phyloP scores from a whole-genome alignment of 2,888 invertebrate genomes.

The Camponotus fellah region DNA sequence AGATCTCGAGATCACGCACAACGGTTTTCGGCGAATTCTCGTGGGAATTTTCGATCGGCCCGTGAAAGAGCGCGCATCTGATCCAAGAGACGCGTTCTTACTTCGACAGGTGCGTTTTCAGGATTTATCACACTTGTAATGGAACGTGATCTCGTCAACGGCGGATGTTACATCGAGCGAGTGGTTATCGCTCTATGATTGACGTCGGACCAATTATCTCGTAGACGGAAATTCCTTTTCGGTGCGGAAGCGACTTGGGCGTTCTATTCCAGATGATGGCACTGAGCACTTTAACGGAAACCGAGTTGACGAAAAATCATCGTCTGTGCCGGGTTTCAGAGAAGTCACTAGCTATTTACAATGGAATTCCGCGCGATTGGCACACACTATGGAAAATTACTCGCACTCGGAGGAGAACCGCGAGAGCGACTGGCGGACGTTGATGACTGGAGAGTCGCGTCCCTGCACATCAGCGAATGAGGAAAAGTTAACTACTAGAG shows the following conservation, averaged over 20 bases:
- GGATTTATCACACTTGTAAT: neutral
- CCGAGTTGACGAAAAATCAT: constrained; percentile 8
- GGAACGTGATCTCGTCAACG: neutral
- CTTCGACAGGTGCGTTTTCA: neutral
- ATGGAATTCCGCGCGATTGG: constrained; percentile 38
- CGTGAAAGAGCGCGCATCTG: constrained; percentile 8
- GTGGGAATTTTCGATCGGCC: constrained; percentile 2
- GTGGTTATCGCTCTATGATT: constrained; percentile 56
- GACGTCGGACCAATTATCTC: constrained; percentile 35
- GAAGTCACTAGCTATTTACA: constrained; percentile 46
- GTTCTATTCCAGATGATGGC: constrained; percentile 53
- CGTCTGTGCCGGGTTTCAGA: constrained; percentile 12
- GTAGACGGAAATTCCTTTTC: constrained; percentile 32
- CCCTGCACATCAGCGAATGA: constrained; percentile 70
- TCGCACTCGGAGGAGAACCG: constrained; percentile 27
- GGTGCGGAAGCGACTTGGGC: neutral
- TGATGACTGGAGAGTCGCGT: constrained; percentile 52
- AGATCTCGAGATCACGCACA: neutral
- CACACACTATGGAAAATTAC: constrained; percentile 51
- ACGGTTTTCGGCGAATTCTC: neutral
- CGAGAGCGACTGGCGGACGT: constrained; percentile 35
- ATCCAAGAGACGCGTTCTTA: neutral
- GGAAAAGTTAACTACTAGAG: constrained; percentile 54
- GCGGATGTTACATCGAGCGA: constrained; percentile 5
- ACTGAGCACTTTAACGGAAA: constrained; percentile 37